Conservation (phyloP, 2,797 vertebrate genomes). For the Erpetoichthys calabaricus region DNA sequence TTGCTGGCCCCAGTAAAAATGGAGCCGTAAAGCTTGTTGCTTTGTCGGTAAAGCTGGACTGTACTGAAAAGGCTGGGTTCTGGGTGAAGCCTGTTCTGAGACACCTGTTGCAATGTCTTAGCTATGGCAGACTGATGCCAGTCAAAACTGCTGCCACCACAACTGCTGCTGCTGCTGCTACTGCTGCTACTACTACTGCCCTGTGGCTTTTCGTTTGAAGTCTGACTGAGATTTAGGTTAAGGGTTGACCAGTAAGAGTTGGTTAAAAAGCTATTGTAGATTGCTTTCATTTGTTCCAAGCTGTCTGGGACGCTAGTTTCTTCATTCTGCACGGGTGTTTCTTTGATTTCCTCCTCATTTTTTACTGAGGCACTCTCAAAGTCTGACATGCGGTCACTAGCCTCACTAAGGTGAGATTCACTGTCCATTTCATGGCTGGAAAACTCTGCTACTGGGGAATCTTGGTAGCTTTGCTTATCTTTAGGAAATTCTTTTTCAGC, state of each 20-base stretch:
- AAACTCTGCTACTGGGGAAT: conserved; percentile 82
- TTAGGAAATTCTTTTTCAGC: conserved; percentile 78
- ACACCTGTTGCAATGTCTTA: conserved; percentile 88
- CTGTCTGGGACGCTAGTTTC: conserved; percentile 78
- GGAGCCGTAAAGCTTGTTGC: conserved; percentile 94
- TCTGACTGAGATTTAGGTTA: conserved; percentile 77
- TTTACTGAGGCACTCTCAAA: conserved; percentile 87
- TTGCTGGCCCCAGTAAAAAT: conserved; percentile 98
- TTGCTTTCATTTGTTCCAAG: conserved; percentile 97
- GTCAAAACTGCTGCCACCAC: conserved; percentile 86
- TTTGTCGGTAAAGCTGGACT: conserved; percentile 93
- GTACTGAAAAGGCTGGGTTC: conserved; percentile 95
- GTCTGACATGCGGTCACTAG: conserved; percentile 91
- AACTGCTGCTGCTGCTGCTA: conserved; percentile 88
- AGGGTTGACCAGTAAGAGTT: conserved; percentile 97
- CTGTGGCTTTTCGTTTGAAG: conserved; percentile 66
- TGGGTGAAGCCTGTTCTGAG: conserved; percentile 68
- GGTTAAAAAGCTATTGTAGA: conserved; percentile 94
- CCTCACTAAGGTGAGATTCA: conserved; percentile 92
- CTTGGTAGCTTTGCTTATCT: conserved; percentile 69
- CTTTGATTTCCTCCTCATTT: conserved; percentile 87
- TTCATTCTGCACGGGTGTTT: conserved; percentile 55
- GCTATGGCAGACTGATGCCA: conserved; percentile 97
- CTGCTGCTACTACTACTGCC: conserved; percentile 86
- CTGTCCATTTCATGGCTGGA: conserved; percentile 97